These are phyloP conservation scores for Chelidonichthys spinosus DNA, from an alignment of 2,797 vertebrate species.

Conservation along the genomic window DNA sequence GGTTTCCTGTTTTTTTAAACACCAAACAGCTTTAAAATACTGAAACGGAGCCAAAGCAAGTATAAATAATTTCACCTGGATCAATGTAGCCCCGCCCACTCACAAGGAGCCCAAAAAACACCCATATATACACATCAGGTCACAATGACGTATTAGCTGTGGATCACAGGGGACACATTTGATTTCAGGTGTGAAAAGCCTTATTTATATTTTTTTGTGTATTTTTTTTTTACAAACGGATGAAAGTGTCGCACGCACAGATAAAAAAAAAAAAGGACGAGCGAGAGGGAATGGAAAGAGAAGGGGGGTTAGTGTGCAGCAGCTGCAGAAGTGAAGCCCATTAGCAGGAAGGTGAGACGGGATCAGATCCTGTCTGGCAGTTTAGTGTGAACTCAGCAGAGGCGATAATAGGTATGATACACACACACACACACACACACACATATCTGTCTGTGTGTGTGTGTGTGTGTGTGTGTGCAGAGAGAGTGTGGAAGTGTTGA, in stretches of 20 bases:
- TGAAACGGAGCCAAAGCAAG: too few relatives aligned
- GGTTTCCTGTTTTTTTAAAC: too few relatives aligned
- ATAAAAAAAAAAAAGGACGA: constrained; percentile 22
- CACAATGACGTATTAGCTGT: constrained; percentile 8
- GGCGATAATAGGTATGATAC: constrained; percentile 44
- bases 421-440: constrained; percentile 20
- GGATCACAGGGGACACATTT: constrained; percentile 26
- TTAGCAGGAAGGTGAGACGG: constrained; percentile 53
- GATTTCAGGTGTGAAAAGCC: constrained; percentile 51
- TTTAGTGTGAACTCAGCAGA: constrained; percentile 30
- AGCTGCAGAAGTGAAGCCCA: constrained; percentile 46
- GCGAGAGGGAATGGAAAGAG: constrained; percentile 63
- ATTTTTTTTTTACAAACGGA: constrained; percentile 9
- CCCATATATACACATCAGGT: too few relatives aligned
- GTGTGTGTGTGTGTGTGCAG: not conserved
- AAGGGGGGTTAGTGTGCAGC: constrained; percentile 9
- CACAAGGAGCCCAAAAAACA: too few relatives aligned
- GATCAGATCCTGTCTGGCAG: constrained; percentile 62
- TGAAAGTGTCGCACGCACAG: constrained; percentile 9
- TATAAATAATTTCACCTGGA: too few relatives aligned
- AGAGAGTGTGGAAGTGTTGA: constrained; percentile 28
- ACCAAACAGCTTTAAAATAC: too few relatives aligned
- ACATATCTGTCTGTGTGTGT: not conserved
- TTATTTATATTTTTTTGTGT: not conserved
- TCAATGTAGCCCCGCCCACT: too few relatives aligned